Evolutionary conservation across 2,113 vertebrate genomes (phyloP).

Genomic region (Entelurus aequoreus): DNA sequence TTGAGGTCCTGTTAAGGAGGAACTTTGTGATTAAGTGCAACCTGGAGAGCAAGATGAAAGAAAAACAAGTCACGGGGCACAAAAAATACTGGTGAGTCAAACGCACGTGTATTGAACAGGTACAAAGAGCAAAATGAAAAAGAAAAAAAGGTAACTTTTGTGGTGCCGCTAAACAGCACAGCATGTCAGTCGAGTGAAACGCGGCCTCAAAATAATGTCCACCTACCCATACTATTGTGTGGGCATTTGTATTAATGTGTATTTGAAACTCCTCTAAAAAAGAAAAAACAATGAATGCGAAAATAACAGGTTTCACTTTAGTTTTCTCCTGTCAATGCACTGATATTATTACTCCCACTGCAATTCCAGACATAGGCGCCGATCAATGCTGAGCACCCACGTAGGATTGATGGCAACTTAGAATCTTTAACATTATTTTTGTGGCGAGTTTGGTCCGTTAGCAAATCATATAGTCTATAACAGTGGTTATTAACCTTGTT

Average conservation of each 20-base stretch:
- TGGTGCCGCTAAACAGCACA: constrained; percentile 9
- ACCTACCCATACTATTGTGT: constrained; percentile 3
- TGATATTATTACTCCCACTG: constrained; percentile 18
- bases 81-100: background rate
- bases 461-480: too few species aligned
- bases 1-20: constrained; percentile 4
- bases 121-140: background rate
- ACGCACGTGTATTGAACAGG: constrained; percentile 9
- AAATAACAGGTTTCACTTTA: background rate
- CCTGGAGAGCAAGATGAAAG: background rate
- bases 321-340: background rate
- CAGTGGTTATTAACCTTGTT: too few species aligned
- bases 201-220: background rate
- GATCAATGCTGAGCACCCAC: too few species aligned
- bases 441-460: too few species aligned
- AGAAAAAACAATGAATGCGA: background rate
- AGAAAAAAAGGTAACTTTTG: background rate
- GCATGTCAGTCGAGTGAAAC: constrained; percentile 3
- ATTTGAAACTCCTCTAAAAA: constrained; percentile 1
- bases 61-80: background rate
- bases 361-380: constrained; percentile 9
- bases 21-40: background rate
- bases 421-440: too few species aligned
- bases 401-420: too few species aligned
- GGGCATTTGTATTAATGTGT: constrained; percentile 17